phyloP scores from a whole-genome alignment of 2,113 vertebrate species.

The Chloropsis hardwickii region DNA sequence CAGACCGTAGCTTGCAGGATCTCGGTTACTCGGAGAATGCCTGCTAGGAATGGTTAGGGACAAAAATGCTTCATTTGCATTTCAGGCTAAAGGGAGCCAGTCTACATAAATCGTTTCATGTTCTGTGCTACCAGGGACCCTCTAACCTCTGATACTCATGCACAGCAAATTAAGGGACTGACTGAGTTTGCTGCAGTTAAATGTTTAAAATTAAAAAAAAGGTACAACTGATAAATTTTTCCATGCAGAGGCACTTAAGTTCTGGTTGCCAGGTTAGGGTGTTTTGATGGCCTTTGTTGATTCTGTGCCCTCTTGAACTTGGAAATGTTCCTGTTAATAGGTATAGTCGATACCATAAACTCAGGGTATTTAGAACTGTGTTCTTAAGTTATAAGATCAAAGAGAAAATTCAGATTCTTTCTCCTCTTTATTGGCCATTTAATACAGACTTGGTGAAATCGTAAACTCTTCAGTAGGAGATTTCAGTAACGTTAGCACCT shows the following conservation, averaged over 20 bases:
- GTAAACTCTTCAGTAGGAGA: neutral
- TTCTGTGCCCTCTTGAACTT: neutral
- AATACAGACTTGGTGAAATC: neutral
- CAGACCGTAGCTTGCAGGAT: rapidly evolving
- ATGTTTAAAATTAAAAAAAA: neutral
- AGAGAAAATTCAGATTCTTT: neutral
- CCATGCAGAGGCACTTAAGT: rapidly evolving
- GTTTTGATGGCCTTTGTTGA: neutral
- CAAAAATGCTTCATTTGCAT: rapidly evolving
- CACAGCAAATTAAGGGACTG: neutral
- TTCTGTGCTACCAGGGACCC: neutral
- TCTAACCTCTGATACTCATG: rapidly evolving
- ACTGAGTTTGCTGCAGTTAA: neutral
- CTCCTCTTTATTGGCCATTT: neutral
- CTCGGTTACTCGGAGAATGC: neutral
- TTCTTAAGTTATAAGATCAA: neutral
- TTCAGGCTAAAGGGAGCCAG: neutral
- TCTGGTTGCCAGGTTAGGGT: neutral
- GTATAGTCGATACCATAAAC: neutral
- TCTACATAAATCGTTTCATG: rapidly evolving
- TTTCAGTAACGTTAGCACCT: neutral
- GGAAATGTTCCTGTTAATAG: neutral
- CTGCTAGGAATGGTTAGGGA: neutral
- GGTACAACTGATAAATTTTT: neutral
- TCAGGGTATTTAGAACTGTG: neutral